Conservation (phyloP, 1,140 invertebrate genomes). For the Nebria ingens region DNA sequence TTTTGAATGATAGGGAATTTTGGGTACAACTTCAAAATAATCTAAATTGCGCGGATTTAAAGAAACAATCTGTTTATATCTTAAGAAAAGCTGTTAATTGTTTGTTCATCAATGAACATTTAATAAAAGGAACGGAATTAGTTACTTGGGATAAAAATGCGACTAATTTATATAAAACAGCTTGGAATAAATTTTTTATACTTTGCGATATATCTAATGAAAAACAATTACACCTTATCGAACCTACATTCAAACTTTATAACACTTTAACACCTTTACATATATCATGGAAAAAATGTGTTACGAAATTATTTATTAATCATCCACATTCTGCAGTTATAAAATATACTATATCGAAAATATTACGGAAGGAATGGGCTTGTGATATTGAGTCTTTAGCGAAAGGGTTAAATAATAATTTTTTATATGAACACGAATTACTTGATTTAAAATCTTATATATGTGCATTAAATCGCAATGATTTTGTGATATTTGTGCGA, state of each 20-base stretch:
- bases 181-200: conserved; percentile 28
- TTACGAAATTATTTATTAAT: conserved; percentile 21
- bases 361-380: conserved; percentile 16
- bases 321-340: conserved; percentile 21
- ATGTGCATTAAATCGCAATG: background rate
- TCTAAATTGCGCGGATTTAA: conserved; percentile 16
- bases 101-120: conserved; percentile 10
- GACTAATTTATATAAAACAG: conserved; percentile 14
- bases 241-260: conserved; percentile 24
- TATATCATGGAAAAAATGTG: conserved; percentile 25
- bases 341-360: conserved; percentile 14
- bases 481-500: background rate
- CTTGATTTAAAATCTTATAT: background rate
- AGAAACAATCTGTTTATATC: conserved; percentile 21
- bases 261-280: conserved; percentile 21
- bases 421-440: background rate
- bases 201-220: conserved; percentile 29
- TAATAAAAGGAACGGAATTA: too few relatives aligned
- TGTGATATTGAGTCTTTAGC: background rate
- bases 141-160: conserved; percentile 14
- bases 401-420: background rate
- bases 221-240: conserved; percentile 30
- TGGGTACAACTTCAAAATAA: conserved; percentile 20
- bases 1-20: conserved; percentile 17
- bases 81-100: conserved; percentile 16